These are phyloP conservation scores for Syrrhaptes paradoxus DNA, from an alignment of 2,113 vertebrate species.

Conservation along the genomic window DNA sequence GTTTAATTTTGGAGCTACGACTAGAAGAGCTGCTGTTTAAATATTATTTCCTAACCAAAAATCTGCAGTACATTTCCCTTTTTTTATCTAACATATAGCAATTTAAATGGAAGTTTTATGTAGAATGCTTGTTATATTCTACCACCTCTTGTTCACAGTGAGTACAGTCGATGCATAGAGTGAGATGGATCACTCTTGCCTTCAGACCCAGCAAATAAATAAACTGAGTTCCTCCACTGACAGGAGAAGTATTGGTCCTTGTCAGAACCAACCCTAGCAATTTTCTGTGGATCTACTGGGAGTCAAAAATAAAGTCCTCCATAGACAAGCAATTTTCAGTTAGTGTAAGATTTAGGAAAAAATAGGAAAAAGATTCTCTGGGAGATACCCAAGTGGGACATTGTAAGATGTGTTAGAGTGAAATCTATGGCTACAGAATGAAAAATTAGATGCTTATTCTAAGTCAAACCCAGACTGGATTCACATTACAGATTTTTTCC, in stretches of 20 bases:
- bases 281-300: neutral
- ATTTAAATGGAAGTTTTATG: neutral
- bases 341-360: neutral
- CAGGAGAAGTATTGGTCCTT: neutral
- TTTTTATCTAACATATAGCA: neutral
- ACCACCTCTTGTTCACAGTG: neutral
- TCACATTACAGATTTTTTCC: neutral
- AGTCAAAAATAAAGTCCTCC: neutral
- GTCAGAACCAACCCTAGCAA: neutral
- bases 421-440: neutral
- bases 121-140: neutral
- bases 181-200: neutral
- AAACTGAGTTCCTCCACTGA: neutral
- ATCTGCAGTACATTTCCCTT: neutral
- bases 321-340: neutral
- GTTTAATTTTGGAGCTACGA: constrained; percentile 57
- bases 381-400: neutral
- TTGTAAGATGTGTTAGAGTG: neutral
- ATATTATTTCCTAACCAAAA: constrained; percentile 37
- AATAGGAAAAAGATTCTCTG: neutral
- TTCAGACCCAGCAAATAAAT: neutral
- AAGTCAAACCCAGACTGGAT: neutral
- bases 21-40: constrained; percentile 27
- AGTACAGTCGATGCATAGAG: neutral
- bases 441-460: neutral